Percentiles rank a stretch among this genome's conserved stretches.
Evolutionary conservation across 2,797 vertebrate species (phyloP).

Genomic region (Sciurus carolinensis): DNA sequence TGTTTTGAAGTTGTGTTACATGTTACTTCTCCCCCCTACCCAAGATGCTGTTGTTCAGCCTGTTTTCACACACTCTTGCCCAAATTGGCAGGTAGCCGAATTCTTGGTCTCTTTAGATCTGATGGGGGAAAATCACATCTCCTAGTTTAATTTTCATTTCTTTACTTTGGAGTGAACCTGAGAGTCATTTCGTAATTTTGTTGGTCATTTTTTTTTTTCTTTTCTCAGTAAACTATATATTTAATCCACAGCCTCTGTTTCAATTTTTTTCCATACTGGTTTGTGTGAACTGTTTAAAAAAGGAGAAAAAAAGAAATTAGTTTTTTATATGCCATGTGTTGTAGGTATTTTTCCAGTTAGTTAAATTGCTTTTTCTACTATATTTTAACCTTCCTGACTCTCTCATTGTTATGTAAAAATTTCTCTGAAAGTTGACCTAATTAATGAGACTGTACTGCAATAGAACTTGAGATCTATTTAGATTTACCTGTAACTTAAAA

Average conservation of each 20-base stretch:
- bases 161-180: background rate
- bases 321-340: background rate
- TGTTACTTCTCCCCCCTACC: background rate
- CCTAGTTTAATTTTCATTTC: background rate
- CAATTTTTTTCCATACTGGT: background rate
- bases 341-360: conserved; percentile 21
- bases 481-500: conserved; percentile 6
- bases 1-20: background rate
- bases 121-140: background rate
- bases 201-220: background rate
- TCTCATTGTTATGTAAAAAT: conserved; percentile 36
- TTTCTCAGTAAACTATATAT: background rate
- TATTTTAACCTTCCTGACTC: conserved; percentile 14
- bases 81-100: background rate
- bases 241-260: background rate
- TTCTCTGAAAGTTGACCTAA: background rate
- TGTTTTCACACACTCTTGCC: background rate
- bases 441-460: background rate
- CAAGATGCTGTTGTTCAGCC: background rate
- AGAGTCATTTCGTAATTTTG: conserved; percentile 16
- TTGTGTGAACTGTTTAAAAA: background rate
- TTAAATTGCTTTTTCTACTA: conserved; percentile 21
- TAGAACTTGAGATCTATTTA: conserved; percentile 27
- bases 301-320: background rate
- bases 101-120: background rate